Evolutionary conservation across 1,140 invertebrate species (phyloP).

Genomic region (Trachelipus rathkii): DNA sequence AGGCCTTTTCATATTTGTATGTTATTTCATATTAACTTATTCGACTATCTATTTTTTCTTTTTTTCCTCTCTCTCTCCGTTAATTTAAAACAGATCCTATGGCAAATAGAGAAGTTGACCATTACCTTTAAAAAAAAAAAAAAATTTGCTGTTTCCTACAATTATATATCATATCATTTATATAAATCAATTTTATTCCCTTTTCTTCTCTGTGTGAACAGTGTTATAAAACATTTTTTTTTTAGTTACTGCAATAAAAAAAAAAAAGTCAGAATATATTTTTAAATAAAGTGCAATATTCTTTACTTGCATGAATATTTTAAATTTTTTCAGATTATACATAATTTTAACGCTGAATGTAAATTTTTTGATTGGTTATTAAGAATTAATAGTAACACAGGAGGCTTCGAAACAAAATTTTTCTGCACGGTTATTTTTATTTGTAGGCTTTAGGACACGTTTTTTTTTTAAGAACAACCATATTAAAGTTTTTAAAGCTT

Average conservation of each 20-base stretch:
- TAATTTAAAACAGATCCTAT: slow-evolving; percentile 6
- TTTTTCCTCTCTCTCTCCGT: neutral
- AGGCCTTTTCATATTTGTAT: neutral
- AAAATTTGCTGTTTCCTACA: neutral
- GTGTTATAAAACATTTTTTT: neutral
- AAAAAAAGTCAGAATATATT: neutral
- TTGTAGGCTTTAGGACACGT: neutral
- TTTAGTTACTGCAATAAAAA: neutral
- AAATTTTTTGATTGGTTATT: slow-evolving; percentile 4
- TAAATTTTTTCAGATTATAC: neutral
- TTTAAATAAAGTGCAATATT: neutral
- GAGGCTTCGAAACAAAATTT: neutral
- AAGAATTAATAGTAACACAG: neutral
- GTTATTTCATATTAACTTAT: no score
- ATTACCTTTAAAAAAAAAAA: neutral
- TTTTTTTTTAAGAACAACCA: neutral
- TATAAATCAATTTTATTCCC: neutral
- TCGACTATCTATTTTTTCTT: neutral
- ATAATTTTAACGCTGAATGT: neutral
- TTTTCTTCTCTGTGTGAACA: neutral
- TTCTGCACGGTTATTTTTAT: neutral
- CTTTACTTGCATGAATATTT: neutral
- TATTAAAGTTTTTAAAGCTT: neutral
- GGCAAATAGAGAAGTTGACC: slow-evolving; percentile 8
- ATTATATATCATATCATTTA: neutral